Evolutionary conservation across 1,140 invertebrate genomes (phyloP).

Genomic region (Halotydeus destructor): DNA sequence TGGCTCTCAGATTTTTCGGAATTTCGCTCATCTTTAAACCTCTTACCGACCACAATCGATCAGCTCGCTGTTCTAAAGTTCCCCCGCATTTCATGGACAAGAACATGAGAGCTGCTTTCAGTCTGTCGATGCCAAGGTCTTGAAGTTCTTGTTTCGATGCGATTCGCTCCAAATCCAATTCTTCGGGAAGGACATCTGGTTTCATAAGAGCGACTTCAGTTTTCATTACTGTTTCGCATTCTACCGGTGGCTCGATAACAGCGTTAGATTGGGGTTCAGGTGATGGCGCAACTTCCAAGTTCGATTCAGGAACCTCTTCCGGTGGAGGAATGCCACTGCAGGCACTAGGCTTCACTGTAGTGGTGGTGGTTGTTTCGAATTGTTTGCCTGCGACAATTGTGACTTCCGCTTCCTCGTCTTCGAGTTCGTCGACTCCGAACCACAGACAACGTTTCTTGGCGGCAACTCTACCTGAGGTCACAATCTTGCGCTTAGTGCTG

Average conservation of each 20-base stretch:
- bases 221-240: no score
- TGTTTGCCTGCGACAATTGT: no score
- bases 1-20: not conserved
- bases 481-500: not conserved
- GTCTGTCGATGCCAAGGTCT: conserved; percentile 64
- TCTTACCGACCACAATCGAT: conserved; percentile 25
- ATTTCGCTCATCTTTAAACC: conserved; percentile 23
- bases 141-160: no score
- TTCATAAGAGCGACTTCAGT: no score
- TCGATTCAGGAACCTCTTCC: not conserved
- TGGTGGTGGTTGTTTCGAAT: no score
- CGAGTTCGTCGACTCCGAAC: conserved; percentile 1
- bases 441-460: conserved; percentile 2
- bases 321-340: not conserved
- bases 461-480: not conserved
- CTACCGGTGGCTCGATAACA: no score
- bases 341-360: not conserved
- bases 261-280: no score
- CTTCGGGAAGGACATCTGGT: no score
- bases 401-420: not conserved
- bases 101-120: conserved; percentile 89
- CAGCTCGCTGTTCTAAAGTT: conserved; percentile 24
- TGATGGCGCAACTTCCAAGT: no score
- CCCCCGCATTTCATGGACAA: conserved; percentile 83
- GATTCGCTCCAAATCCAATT: no score